Evolutionary conservation across 2,797 vertebrate species (phyloP).

Genomic region (Spea hammondii): DNA sequence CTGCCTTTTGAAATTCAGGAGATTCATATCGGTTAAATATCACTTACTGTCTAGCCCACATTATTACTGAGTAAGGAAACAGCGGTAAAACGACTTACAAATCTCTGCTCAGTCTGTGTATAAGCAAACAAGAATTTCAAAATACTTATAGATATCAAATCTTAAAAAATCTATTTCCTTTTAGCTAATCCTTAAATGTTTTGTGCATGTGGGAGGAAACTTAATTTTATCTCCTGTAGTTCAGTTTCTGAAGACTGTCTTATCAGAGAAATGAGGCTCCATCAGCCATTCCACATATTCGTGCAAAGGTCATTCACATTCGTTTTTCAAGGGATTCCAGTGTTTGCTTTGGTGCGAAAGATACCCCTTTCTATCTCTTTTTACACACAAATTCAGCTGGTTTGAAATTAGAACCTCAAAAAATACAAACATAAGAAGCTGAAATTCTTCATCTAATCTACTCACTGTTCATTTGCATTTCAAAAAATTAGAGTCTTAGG

Average conservation of each 20-base stretch:
- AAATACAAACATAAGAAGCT: too few species aligned
- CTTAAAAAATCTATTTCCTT: not conserved
- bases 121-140: not conserved
- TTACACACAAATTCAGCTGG: too few species aligned
- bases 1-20: too few species aligned
- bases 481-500: too few species aligned
- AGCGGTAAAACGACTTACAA: not conserved
- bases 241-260: not conserved
- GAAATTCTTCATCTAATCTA: too few species aligned
- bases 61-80: not conserved
- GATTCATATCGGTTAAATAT: too few species aligned
- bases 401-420: too few species aligned
- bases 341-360: too few species aligned
- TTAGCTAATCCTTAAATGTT: not conserved
- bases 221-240: not conserved
- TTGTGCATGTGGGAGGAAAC: not conserved
- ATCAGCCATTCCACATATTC: not conserved
- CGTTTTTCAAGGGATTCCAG: too few species aligned
- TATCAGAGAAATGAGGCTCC: not conserved
- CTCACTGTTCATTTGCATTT: too few species aligned
- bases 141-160: not conserved
- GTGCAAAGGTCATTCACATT: not conserved
- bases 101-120: not conserved
- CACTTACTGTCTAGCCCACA: not conserved
- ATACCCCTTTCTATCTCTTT: too few species aligned